Evolutionary conservation across 1,140 invertebrate species (phyloP).

Genomic region (Druon quercuslanigerum): DNA sequence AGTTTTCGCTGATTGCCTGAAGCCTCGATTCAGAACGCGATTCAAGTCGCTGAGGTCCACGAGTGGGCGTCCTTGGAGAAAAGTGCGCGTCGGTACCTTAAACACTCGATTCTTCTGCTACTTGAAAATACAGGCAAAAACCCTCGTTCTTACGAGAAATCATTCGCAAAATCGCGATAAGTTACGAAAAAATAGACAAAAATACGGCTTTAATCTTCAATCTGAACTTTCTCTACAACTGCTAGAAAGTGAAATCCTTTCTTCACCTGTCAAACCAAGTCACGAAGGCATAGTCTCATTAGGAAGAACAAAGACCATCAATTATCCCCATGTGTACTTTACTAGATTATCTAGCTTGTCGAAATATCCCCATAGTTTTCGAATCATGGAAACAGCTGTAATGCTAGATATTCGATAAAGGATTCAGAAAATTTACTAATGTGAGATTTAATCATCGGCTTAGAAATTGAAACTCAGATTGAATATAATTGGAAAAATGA

Average conservation of each 20-base stretch:
- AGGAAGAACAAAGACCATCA: slow-evolving; percentile 23
- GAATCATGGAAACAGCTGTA: slow-evolving; percentile 1
- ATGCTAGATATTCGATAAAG: not conserved
- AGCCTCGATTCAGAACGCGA: slow-evolving; percentile 38
- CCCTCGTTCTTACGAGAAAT: not conserved
- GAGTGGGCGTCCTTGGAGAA: slow-evolving; percentile 57
- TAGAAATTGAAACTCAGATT: not conserved
- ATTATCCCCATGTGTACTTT: slow-evolving; percentile 5
- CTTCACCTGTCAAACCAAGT: slow-evolving; percentile 28
- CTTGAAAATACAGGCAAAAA: slow-evolving; percentile 4
- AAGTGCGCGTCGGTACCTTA: slow-evolving; percentile 35
- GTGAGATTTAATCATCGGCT: not conserved
- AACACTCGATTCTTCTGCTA: not conserved
- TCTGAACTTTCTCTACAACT: not conserved
- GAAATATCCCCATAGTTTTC: not conserved
- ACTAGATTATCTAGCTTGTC: slow-evolving; percentile 26
- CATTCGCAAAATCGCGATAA: not conserved
- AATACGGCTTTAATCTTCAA: not conserved
- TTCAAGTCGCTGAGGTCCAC: slow-evolving; percentile 32
- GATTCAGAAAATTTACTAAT: not conserved
- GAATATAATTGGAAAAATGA: too few relatives aligned
- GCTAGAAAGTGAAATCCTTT: slow-evolving; percentile 27
- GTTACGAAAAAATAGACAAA: not conserved
- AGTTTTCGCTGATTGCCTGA: slow-evolving; percentile 44
- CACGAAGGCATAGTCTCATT: slow-evolving; percentile 29